Percentiles rank a stretch among this genome's conserved stretches.
Conservation (phyloP, 2,888 invertebrate species). For the Netelia virgata region DNA sequence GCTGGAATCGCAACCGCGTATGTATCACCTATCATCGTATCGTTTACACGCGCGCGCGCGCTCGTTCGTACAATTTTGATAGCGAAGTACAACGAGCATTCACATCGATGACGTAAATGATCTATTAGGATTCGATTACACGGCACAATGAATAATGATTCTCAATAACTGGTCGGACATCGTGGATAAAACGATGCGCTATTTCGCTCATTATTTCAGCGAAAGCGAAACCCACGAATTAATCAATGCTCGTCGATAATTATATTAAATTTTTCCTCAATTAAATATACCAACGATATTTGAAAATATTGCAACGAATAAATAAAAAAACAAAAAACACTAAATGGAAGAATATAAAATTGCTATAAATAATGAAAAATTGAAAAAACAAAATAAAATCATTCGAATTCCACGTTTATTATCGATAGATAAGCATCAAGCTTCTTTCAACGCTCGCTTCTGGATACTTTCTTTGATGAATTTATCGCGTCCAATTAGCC, state of each 20-base stretch:
- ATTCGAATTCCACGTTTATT: neutral
- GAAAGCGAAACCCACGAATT: neutral
- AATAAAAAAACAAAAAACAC: too few relatives aligned
- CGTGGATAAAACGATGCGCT: slow-evolving; percentile 11
- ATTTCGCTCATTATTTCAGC: slow-evolving; percentile 20
- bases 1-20: slow-evolving; percentile 74
- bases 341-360: too few relatives aligned
- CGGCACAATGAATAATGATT: slow-evolving; percentile 19
- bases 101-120: slow-evolving; percentile 48
- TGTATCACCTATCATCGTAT: neutral
- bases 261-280: neutral
- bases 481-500: slow-evolving; percentile 82
- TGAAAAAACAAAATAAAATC: neutral
- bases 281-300: neutral
- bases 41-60: slow-evolving; percentile 22
- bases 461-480: slow-evolving; percentile 66
- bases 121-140: slow-evolving; percentile 26
- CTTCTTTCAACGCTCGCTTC: neutral
- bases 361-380: neutral
- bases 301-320: neutral
- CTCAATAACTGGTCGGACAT: slow-evolving; percentile 24
- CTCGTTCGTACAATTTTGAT: slow-evolving; percentile 40
- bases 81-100: slow-evolving; percentile 5
- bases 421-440: slow-evolving; percentile 25
- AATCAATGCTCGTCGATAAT: slow-evolving; percentile 4